A percentile compares a stretch with the other conserved stretches of the same genome.
These are phyloP conservation scores for Cylloceria caligata DNA, from an alignment of 2,888 invertebrate species.

Conservation along the genomic window DNA sequence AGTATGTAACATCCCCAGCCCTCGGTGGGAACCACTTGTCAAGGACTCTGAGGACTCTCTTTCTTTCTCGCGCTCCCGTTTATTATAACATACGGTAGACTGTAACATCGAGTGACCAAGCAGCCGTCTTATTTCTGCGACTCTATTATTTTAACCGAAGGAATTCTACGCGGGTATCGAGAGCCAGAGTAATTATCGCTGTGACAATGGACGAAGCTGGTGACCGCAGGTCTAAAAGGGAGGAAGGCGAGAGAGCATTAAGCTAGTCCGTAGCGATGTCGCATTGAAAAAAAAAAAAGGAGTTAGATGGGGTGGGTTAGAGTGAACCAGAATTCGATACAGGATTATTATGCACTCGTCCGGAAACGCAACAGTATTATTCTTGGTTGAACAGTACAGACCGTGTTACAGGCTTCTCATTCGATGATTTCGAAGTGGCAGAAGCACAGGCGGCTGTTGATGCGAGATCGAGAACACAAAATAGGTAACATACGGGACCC, in stretches of 20 bases:
- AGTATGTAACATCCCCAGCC: conserved; percentile 69
- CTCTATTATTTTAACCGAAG: conserved; percentile 78
- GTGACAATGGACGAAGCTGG: conserved; percentile 62
- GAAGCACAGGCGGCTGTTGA: conserved; percentile 45
- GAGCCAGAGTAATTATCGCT: conserved; percentile 63
- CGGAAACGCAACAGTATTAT: conserved; percentile 83
- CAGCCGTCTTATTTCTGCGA: conserved; percentile 67
- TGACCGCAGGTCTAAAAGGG: conserved; percentile 44
- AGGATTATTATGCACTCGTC: conserved; percentile 80
- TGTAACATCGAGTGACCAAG: conserved; percentile 52
- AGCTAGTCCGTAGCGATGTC: conserved; percentile 32
- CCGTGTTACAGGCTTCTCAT: conserved; percentile 56
- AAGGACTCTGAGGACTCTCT: conserved; percentile 70
- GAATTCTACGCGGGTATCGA: conserved; percentile 75
- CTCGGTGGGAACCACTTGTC: conserved; percentile 84
- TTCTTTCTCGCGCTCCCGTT: conserved; percentile 57
- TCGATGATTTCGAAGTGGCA: conserved; percentile 53
- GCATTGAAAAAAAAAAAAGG: conserved; percentile 29
- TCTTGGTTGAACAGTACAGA: conserved; percentile 66
- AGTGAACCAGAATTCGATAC: conserved; percentile 50
- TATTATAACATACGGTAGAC: conserved; percentile 2
- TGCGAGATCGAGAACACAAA: conserved; percentile 66
- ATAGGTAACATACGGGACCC: conserved; percentile 80
- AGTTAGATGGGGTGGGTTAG: conserved; percentile 31
- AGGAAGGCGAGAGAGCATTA: conserved; percentile 61